A percentile compares a stretch with the other conserved stretches of the same genome.
These are phyloP conservation scores for Phainopepla nitens DNA, from an alignment of 2,113 vertebrate genomes.

Conservation along the genomic window DNA sequence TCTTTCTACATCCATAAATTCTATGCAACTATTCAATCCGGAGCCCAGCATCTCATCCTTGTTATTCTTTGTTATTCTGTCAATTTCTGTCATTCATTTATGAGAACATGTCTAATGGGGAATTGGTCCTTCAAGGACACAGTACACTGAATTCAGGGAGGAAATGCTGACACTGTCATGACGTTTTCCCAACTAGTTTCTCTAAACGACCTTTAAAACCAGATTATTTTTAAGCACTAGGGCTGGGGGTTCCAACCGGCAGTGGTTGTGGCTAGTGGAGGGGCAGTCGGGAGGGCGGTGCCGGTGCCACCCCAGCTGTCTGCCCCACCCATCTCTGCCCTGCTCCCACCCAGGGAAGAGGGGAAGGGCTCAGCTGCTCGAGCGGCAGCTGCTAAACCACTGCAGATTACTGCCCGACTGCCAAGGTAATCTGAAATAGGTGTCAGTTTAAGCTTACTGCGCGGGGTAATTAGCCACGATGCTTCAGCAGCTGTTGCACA, in stretches of 20 bases:
- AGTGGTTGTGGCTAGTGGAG: rapidly evolving
- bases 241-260: neutral
- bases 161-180: neutral
- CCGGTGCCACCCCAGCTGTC: neutral
- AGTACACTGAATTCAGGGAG: neutral
- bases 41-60: rapidly evolving
- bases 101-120: neutral
- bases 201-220: neutral
- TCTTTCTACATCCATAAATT: neutral
- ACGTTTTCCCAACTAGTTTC: neutral
- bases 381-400: slow-evolving; percentile 17
- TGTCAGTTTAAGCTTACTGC: neutral
- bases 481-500: neutral
- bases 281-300: rapidly evolving
- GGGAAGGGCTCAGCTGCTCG: slow-evolving; percentile 4
- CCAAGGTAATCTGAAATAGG: slow-evolving; percentile 25
- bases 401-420: neutral
- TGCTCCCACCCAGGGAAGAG: neutral
- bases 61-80: neutral
- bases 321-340: neutral
- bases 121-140: neutral
- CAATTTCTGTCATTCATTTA: neutral
- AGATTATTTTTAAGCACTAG: neutral
- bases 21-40: neutral
- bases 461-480: neutral